A percentile compares a stretch with the other conserved stretches of the same genome.
Conservation (phyloP, 2,113 vertebrate species). For the Lepisosteus oculatus region DNA sequence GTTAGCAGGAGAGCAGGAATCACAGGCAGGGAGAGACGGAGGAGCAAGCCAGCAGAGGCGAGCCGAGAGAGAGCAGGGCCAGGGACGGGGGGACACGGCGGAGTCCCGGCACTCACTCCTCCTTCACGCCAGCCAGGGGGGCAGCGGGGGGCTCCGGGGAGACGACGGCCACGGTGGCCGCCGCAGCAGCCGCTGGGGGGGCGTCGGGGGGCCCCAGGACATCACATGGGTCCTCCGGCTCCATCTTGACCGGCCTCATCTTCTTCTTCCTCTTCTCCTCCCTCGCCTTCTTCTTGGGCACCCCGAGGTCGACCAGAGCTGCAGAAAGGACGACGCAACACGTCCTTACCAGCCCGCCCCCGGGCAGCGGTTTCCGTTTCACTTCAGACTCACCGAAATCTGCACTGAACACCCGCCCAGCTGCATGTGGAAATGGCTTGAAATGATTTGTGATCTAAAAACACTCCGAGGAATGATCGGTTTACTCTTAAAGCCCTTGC, state of each 20-base stretch:
- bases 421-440: too few relatives aligned
- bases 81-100: neutral
- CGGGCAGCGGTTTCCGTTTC: too few relatives aligned
- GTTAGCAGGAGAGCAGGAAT: too few relatives aligned
- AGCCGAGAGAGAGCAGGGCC: neutral
- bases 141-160: conserved; percentile 69
- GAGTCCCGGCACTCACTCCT: conserved; percentile 74
- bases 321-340: neutral
- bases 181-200: conserved; percentile 46
- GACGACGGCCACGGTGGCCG: conserved; percentile 42
- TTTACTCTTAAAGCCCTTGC: too few relatives aligned
- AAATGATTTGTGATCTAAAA: too few relatives aligned
- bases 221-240: conserved; percentile 83
- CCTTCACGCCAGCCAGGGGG: conserved; percentile 78
- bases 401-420: too few relatives aligned
- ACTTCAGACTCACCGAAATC: too few relatives aligned
- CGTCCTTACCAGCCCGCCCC: too few relatives aligned
- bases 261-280: conserved; percentile 91
- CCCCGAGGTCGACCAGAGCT: conserved; percentile 81
- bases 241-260: conserved; percentile 81
- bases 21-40: too few relatives aligned
- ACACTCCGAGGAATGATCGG: too few relatives aligned
- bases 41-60: neutral
- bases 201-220: conserved; percentile 61
- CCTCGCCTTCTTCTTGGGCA: conserved; percentile 87